phyloP scores from a whole-genome alignment of 64 coral and sea anemone species.

The Astreopora myriophthalma region DNA sequence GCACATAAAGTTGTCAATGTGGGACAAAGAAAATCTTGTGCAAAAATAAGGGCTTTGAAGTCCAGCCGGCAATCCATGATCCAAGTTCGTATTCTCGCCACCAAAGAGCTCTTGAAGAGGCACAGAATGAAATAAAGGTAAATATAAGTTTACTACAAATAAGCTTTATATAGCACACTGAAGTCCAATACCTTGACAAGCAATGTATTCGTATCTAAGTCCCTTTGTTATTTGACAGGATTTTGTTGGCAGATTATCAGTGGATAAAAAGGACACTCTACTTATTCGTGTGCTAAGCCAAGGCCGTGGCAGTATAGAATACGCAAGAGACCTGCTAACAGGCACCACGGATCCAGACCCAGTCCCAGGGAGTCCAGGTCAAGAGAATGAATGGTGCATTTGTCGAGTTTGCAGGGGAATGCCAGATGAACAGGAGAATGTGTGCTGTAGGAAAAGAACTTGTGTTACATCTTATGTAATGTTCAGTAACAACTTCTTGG shows the following conservation, averaged over 20 bases:
- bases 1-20: not conserved
- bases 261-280: not conserved
- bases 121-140: not conserved
- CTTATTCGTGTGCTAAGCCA: slow-evolving; percentile 2
- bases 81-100: slow-evolving; percentile 27
- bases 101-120: not conserved
- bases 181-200: too few relatives aligned
- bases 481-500: slow-evolving; percentile 23
- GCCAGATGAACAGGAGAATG: not conserved
- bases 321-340: not conserved
- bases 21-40: slow-evolving; percentile 1
- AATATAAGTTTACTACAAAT: too few relatives aligned
- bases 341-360: not conserved
- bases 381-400: too few relatives aligned
- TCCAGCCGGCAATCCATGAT: not conserved
- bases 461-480: slow-evolving; percentile 35
- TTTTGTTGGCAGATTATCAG: not conserved
- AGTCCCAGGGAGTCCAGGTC: too few relatives aligned
- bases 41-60: slow-evolving; percentile 10
- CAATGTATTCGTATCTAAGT: too few relatives aligned
- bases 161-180: too few relatives aligned
- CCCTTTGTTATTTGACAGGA: not conserved
- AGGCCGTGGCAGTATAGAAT: slow-evolving; percentile 36
- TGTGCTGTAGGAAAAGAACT: not conserved
- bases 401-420: not conserved